A percentile compares a stretch with the other conserved stretches of the same genome.
These are phyloP conservation scores for Lithobates sylvaticus DNA, from an alignment of 2,797 vertebrate genomes.

Conservation along the genomic window DNA sequence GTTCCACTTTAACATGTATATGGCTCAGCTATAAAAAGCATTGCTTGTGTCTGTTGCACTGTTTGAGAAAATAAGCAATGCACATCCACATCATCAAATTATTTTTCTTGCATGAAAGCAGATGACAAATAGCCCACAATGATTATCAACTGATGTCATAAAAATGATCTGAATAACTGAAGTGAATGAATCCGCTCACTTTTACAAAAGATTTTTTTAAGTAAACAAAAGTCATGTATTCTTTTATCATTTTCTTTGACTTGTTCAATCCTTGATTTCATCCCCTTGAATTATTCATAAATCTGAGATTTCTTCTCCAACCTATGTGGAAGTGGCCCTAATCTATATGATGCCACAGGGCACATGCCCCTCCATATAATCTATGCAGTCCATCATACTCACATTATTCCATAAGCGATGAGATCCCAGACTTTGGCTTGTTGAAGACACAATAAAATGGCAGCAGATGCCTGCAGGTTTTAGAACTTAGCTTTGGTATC, in stretches of 20 bases:
- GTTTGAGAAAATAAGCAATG: too few relatives aligned
- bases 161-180: neutral
- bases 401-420: slow-evolving; percentile 46
- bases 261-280: neutral
- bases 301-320: slow-evolving; percentile 4
- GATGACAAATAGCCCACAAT: neutral
- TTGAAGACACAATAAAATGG: slow-evolving; percentile 56
- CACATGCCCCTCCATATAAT: slow-evolving; percentile 19
- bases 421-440: slow-evolving; percentile 42
- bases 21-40: too few relatives aligned
- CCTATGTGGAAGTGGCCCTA: slow-evolving; percentile 7
- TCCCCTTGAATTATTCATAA: slow-evolving; percentile 23
- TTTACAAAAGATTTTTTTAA: neutral
- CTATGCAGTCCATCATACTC: slow-evolving; percentile 22
- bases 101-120: neutral
- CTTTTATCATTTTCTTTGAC: slow-evolving; percentile 18
- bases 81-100: neutral
- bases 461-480: slow-evolving; percentile 53
- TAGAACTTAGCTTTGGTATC: slow-evolving; percentile 55
- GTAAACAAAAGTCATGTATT: neutral
- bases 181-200: neutral
- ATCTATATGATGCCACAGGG: slow-evolving; percentile 26
- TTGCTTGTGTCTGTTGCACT: too few relatives aligned
- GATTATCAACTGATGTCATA: neutral
- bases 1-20: too few relatives aligned